Conservation (phyloP, 2,113 vertebrate species). For the Burhinus oedicnemus region DNA sequence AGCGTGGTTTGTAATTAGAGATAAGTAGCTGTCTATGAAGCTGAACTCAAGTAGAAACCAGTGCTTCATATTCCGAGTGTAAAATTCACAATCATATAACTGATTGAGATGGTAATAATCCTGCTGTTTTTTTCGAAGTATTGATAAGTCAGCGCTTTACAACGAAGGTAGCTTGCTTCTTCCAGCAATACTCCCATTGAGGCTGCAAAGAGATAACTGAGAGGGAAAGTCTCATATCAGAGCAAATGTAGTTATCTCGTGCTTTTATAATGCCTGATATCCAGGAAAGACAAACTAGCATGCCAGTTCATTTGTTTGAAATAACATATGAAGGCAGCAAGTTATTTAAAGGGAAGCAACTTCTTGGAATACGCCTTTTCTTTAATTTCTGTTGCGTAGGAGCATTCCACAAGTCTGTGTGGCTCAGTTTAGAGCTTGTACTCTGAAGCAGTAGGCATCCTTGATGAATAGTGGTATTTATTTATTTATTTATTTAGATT, state of each 20-base stretch:
- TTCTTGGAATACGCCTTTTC: not conserved
- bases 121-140: fast-evolving
- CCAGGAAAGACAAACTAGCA: not conserved
- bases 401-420: not conserved
- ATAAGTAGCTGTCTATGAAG: not conserved
- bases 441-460: not conserved
- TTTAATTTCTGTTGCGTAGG: not conserved
- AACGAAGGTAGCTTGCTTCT: not conserved
- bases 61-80: not conserved
- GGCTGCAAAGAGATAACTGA: not conserved
- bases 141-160: not conserved
- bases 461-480: not conserved
- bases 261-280: not conserved
- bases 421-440: not conserved
- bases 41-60: not conserved
- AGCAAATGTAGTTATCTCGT: not conserved
- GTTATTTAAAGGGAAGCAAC: not conserved
- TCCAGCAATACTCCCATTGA: not conserved
- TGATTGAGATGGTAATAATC: not conserved
- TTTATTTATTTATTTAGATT: not conserved
- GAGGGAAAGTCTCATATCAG: not conserved
- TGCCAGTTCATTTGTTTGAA: not conserved
- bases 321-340: not conserved
- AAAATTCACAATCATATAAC: not conserved
- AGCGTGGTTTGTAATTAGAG: not conserved